Evolutionary conservation across 2,113 vertebrate species (phyloP).

Genomic region (Vulpes lagopus): DNA sequence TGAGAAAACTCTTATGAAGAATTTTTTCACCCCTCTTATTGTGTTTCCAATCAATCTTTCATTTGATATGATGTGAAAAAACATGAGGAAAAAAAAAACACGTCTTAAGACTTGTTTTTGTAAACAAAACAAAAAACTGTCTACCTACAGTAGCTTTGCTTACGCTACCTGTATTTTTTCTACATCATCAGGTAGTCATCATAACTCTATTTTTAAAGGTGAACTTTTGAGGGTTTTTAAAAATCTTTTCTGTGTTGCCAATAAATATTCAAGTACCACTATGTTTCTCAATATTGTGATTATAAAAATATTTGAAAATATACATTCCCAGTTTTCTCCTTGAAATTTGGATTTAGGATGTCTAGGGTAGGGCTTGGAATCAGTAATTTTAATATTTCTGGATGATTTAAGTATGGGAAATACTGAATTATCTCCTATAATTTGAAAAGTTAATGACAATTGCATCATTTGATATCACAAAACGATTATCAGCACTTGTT

Average conservation of each 20-base stretch:
- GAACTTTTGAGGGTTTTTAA: neutral
- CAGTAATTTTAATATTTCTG: neutral
- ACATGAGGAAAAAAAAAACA: neutral
- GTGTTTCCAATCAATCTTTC: conserved; percentile 77
- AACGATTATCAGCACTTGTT: neutral
- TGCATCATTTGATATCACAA: neutral
- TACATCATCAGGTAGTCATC: neutral
- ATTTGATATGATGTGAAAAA: conserved; percentile 80
- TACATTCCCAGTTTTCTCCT: neutral
- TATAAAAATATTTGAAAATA: conserved; percentile 15
- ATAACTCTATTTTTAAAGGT: neutral
- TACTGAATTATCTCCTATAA: neutral
- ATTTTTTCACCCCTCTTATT: conserved; percentile 63
- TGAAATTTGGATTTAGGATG: neutral
- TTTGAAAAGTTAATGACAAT: neutral
- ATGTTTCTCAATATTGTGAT: conserved; percentile 36
- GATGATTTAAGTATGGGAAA: neutral
- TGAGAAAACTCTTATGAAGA: conserved; percentile 74
- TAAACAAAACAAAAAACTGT: neutral
- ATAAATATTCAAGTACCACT: neutral
- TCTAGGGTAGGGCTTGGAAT: neutral
- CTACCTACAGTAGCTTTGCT: neutral
- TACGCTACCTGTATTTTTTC: conserved; percentile 1
- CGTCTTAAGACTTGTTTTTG: neutral
- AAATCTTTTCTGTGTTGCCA: neutral